These are phyloP conservation scores for Saccopteryx bilineata DNA, from an alignment of 2,113 vertebrate genomes.

Conservation along the genomic window DNA sequence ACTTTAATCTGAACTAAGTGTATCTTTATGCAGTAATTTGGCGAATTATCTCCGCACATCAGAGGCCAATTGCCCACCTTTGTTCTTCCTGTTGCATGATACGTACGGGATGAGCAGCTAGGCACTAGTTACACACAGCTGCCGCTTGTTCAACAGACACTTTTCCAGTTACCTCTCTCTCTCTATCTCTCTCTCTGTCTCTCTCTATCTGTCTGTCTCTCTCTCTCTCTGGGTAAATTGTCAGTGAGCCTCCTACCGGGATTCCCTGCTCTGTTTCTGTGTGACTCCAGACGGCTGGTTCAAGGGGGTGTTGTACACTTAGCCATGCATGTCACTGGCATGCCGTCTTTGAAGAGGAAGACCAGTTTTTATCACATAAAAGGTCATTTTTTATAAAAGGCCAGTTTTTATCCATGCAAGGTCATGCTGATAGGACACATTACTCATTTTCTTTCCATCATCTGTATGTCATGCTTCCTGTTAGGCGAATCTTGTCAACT, in stretches of 20 bases:
- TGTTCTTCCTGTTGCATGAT: conserved; percentile 58
- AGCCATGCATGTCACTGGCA: background rate
- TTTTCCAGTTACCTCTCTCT: conserved; percentile 17
- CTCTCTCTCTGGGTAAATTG: background rate
- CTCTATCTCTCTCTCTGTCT: background rate
- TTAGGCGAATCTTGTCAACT: background rate
- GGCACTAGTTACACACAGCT: conserved; percentile 57
- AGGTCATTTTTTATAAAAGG: too few relatives aligned
- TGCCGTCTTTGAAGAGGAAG: background rate
- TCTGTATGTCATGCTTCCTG: background rate
- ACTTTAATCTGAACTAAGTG: conserved; percentile 57
- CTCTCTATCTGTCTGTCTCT: background rate
- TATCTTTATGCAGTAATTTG: conserved; percentile 64
- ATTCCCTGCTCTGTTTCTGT: conserved; percentile 44
- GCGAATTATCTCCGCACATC: conserved; percentile 49
- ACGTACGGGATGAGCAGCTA: conserved; percentile 46
- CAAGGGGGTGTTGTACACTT: background rate
- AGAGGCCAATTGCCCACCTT: conserved; percentile 70
- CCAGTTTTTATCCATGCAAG: background rate
- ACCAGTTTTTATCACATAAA: background rate
- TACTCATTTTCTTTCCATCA: background rate
- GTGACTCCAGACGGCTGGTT: background rate
- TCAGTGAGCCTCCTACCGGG: background rate
- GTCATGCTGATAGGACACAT: background rate
- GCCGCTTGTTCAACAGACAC: background rate